Percentiles rank a stretch among this genome's conserved stretches.
Conservation (phyloP, 2,888 invertebrate species). For the Luffia ferchaultella region DNA sequence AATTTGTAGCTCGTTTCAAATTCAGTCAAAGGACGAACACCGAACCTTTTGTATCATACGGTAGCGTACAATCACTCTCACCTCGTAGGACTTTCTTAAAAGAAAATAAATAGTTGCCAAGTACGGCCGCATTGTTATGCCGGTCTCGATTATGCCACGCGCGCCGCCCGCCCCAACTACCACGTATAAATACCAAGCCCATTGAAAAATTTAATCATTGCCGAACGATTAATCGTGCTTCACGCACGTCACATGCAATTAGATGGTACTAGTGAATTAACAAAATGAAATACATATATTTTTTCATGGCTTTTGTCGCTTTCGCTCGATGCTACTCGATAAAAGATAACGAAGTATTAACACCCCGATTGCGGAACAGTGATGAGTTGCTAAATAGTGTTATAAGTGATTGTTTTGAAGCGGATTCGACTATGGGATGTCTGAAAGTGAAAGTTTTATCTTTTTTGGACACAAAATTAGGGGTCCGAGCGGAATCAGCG, state of each 20-base stretch:
- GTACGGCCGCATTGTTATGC: conserved; percentile 28
- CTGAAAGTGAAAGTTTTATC: conserved; percentile 80
- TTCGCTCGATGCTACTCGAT: conserved; percentile 55
- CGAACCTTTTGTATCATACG: not conserved
- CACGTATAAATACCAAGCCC: conserved; percentile 74
- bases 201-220: conserved; percentile 67
- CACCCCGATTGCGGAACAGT: conserved; percentile 67
- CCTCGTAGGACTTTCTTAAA: conserved; percentile 57
- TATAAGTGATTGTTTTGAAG: conserved; percentile 76
- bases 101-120: conserved; percentile 58
- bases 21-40: not conserved
- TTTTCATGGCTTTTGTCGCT: conserved; percentile 51
- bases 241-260: conserved; percentile 54
- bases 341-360: conserved; percentile 62
- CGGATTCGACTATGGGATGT: conserved; percentile 73
- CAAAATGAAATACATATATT: conserved; percentile 32
- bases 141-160: conserved; percentile 37
- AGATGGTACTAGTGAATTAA: conserved; percentile 36
- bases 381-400: conserved; percentile 76
- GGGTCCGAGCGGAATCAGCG: conserved; percentile 67
- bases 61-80: conserved; percentile 38
- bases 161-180: conserved; percentile 63
- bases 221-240: conserved; percentile 57
- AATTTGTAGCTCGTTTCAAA: too few species aligned
- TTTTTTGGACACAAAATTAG: conserved; percentile 76